These are phyloP conservation scores for Ochropleura leucogaster DNA, from an alignment of 2,888 invertebrate genomes.

Conservation along the genomic window DNA sequence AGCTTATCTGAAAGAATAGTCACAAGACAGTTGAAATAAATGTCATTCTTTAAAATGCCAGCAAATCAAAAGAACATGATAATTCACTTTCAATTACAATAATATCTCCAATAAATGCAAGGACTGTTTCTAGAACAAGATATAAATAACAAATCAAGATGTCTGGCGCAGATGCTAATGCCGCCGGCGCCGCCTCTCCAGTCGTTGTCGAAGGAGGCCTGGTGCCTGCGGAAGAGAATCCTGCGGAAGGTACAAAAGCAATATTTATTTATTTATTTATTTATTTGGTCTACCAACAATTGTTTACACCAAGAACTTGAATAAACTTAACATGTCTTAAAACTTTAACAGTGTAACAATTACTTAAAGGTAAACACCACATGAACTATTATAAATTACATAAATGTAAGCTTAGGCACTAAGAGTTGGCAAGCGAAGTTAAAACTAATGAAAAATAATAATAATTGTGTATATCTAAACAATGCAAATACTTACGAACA, in stretches of 20 bases:
- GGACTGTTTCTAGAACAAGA: slow-evolving; percentile 77
- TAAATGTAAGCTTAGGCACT: no score
- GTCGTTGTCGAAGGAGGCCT: slow-evolving; percentile 62
- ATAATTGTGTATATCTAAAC: no score
- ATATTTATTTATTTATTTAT: no score
- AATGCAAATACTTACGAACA: no score
- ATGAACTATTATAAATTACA: no score
- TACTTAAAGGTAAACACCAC: no score
- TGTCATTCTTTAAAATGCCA: slow-evolving; percentile 80
- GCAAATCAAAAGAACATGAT: slow-evolving; percentile 58
- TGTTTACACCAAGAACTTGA: no score
- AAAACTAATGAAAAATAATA: no score
- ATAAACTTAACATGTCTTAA: no score
- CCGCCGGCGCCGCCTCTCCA: slow-evolving; percentile 60
- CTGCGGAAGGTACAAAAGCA: slow-evolving; percentile 27
- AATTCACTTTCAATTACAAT: slow-evolving; percentile 39
- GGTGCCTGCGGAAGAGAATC: slow-evolving; percentile 55
- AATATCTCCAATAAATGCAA: slow-evolving; percentile 55
- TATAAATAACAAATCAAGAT: slow-evolving; percentile 64
- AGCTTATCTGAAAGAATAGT: slow-evolving; percentile 42
- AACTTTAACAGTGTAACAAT: no score
- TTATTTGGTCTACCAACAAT: no score
- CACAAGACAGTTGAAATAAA: slow-evolving; percentile 41
- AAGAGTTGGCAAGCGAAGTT: no score
- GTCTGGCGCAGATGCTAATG: slow-evolving; percentile 66